Base-by-base conservation (phyloP, 1,140 invertebrate species). In the Drosophila busckii region DNA sequence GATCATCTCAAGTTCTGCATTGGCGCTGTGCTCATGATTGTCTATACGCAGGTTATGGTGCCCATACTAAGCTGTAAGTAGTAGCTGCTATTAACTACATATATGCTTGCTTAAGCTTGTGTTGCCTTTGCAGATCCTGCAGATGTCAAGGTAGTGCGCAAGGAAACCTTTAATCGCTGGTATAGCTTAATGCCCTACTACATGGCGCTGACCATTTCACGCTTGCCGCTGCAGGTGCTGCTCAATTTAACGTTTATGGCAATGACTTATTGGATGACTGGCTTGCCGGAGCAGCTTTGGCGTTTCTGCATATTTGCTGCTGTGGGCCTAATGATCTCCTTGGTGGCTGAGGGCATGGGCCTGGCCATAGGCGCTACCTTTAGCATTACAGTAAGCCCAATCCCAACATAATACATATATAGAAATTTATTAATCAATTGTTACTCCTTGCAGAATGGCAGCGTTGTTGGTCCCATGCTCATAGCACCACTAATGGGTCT, bases 131-230 rank as follows among this genome's bases (percentile, higher is more conserved):
- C 87, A 95, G 94, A 93, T 91, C 94, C 94, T 0, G 88, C 91
- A 75, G 94, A 95, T 89, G 93, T 95, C 52, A 92, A 93, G 66
- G 89, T 95, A 15, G 92, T 95, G 55, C 92, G 93, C 48, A 91
- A 93, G 84, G 94, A 96, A 87, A 92, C 94, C 75, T 92, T 95
- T 44, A 96, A 96, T 86, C 91, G 93, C 58, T 96, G 94, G 94
- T 96, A 96, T 87, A 91, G 91, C 22, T 87, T 95, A 0, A 91
- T 91, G 29, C 92, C 94, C 0, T 96, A 95, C 88, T 96, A 94
- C 70, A 88, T 93, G 13, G 94, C 94, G 0, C 88, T 94, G 44
- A 94, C 92, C 0, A 87, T 95, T 15, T 93, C 94, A 0, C 90
- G 90, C 34, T 50, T 92, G 26, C 91, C 91, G 0, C 66, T 90